A percentile compares a stretch with the other conserved stretches of the same genome.
Conservation (phyloP, 2,113 vertebrate genomes). For the Trichomycterus rosablanca region DNA sequence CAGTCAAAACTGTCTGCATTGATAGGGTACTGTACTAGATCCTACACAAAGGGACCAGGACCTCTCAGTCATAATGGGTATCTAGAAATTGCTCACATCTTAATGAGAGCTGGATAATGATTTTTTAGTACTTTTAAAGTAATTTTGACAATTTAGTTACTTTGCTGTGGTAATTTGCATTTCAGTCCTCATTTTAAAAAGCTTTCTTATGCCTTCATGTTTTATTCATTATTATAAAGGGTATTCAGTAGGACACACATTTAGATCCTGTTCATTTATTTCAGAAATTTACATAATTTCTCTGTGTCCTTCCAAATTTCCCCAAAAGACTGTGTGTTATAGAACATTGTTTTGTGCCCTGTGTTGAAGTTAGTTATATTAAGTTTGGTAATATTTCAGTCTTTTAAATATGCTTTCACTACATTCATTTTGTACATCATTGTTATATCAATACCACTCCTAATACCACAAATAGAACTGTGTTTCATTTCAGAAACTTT, state of each 20-base stretch:
- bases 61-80: constrained; percentile 45
- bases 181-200: constrained; percentile 23
- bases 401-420: no score
- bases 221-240: constrained; percentile 9
- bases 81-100: not conserved
- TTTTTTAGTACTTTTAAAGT: no score
- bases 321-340: constrained; percentile 1
- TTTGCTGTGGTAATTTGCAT: constrained; percentile 49
- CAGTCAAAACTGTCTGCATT: constrained; percentile 2
- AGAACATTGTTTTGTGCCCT: not conserved
- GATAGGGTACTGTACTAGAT: constrained; percentile 2
- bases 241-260: no score
- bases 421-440: no score
- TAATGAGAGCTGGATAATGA: constrained; percentile 1
- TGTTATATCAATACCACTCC: no score
- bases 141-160: no score
- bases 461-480: no score
- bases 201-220: constrained; percentile 28
- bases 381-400: no score
- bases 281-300: constrained; percentile 6
- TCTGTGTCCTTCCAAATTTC: constrained; percentile 3
- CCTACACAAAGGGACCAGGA: constrained; percentile 50
- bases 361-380: no score
- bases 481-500: no score
- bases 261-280: not conserved